Conservation (phyloP, 2,113 vertebrate genomes). For the Coregonus clupeaformis region DNA sequence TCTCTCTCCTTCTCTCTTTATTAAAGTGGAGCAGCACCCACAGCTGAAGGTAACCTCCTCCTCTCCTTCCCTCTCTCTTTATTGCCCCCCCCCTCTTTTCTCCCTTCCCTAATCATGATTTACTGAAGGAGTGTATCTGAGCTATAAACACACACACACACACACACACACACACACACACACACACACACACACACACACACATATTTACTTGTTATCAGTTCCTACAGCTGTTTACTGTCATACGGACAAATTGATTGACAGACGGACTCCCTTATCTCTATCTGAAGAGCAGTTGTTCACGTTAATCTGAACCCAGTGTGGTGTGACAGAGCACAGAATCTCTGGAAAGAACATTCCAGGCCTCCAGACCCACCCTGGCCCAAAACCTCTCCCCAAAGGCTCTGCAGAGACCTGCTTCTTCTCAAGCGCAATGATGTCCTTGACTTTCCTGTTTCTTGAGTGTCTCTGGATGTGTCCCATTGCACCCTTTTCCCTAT, state of each 20-base stretch:
- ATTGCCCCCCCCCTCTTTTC: neutral
- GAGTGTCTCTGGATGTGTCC: neutral
- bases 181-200: neutral
- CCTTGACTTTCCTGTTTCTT: neutral
- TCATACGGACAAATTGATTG: neutral
- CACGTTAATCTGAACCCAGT: neutral
- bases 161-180: constrained; percentile 3
- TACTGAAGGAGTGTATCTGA: neutral
- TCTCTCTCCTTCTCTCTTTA: neutral
- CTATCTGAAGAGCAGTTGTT: neutral
- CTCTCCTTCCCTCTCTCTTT: neutral
- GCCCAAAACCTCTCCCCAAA: neutral
- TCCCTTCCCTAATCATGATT: neutral
- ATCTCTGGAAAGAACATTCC: neutral
- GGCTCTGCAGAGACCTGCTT: neutral
- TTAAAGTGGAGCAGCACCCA: too few relatives aligned
- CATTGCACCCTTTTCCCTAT: too few relatives aligned
- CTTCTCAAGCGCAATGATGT: neutral
- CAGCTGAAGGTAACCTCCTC: too few relatives aligned
- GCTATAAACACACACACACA: neutral
- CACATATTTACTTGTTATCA: neutral
- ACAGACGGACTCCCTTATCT: constrained; percentile 5
- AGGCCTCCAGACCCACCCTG: neutral
- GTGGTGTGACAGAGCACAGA: neutral
- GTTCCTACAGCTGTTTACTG: neutral